Conservation (phyloP, 2,113 vertebrate species). For the Clarias batrachus region DNA sequence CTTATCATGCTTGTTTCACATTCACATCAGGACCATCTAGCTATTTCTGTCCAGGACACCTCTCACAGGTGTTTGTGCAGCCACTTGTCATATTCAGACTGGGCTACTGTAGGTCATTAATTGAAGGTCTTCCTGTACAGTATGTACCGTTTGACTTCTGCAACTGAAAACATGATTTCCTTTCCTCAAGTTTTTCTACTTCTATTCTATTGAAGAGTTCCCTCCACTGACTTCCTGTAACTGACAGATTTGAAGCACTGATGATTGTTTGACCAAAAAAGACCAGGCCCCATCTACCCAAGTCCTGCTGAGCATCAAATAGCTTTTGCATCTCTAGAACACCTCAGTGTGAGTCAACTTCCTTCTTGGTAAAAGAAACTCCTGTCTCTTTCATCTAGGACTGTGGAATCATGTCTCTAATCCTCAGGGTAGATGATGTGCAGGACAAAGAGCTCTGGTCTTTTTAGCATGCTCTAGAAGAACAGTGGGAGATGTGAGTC, state of each 20-base stretch:
- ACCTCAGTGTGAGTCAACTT: neutral
- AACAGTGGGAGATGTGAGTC: conserved; percentile 13
- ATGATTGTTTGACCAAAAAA: neutral
- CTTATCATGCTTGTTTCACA: neutral
- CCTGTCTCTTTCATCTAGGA: conserved; percentile 30
- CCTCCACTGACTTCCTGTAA: neutral
- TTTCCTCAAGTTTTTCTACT: neutral
- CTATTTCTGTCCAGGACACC: neutral
- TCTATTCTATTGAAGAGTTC: neutral
- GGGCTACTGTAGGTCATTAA: neutral
- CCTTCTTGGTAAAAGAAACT: neutral
- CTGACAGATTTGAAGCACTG: neutral
- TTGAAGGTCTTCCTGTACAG: neutral
- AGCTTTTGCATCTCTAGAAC: neutral
- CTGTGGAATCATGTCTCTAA: neutral
- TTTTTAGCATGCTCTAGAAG: conserved; percentile 12
- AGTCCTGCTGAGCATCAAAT: neutral
- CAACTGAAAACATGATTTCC: neutral
- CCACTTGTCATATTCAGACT: neutral
- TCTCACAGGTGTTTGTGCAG: neutral
- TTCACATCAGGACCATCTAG: neutral
- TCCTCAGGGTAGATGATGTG: conserved; percentile 28
- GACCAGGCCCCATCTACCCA: neutral
- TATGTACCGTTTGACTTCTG: neutral
- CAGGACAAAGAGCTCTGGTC: conserved; percentile 14